These are phyloP conservation scores for Amazona guildingii DNA, from an alignment of 2,113 vertebrate genomes.

Conservation along the genomic window DNA sequence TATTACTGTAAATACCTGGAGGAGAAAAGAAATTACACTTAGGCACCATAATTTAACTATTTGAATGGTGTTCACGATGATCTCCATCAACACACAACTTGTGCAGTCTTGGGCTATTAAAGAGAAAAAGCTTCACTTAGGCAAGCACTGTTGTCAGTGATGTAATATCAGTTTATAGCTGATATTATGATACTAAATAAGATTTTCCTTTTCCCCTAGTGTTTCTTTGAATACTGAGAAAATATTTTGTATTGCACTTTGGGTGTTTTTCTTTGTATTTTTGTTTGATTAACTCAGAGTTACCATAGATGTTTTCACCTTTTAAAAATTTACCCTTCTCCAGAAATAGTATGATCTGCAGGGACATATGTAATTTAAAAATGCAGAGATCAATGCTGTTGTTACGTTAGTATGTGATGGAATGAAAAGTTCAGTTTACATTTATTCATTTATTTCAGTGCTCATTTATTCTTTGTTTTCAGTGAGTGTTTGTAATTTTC, in stretches of 20 bases:
- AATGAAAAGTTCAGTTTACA: not conserved
- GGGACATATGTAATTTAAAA: not conserved
- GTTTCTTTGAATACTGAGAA: not conserved
- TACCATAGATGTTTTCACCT: not conserved
- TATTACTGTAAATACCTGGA: not conserved
- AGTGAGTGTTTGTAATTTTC: not conserved
- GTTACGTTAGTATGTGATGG: not conserved
- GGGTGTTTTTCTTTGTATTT: not conserved
- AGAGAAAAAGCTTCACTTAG: not conserved
- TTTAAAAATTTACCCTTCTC: not conserved
- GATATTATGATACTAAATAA: not conserved
- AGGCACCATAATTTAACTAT: not conserved
- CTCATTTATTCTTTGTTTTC: not conserved
- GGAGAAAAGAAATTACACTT: not conserved
- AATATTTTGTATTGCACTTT: not conserved
- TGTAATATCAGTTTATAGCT: not conserved
- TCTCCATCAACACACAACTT: not conserved
- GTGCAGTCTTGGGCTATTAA: not conserved
- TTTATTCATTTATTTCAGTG: not conserved
- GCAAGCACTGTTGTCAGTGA: not conserved
- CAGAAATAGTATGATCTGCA: not conserved
- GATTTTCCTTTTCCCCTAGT: not conserved
- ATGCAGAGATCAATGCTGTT: not conserved
- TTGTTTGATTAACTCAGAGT: not conserved
- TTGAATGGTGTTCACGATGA: not conserved